These are phyloP conservation scores for Melieria picta DNA, from an alignment of 2,888 invertebrate genomes.

Conservation along the genomic window DNA sequence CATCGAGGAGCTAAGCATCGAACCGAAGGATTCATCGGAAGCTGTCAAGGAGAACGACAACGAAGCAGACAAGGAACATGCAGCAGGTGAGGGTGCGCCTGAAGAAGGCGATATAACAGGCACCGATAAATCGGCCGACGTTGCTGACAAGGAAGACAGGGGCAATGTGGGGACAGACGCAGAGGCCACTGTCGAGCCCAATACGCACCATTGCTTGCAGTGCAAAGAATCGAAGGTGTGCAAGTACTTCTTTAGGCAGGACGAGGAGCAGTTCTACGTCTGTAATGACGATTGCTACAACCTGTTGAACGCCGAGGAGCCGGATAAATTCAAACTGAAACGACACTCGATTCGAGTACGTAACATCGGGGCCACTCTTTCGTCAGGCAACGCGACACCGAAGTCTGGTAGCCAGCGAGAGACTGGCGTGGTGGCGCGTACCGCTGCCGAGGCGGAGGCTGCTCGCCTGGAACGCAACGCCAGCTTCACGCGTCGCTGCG, in stretches of 20 bases:
- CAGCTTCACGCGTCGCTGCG: constrained; percentile 70
- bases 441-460: constrained; percentile 70
- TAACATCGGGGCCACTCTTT: constrained; percentile 57
- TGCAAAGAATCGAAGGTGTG: constrained; percentile 68
- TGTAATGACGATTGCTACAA: constrained; percentile 72
- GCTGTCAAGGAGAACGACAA: constrained; percentile 12
- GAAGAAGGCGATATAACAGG: not conserved
- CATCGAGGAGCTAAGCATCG: constrained; percentile 65
- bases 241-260: constrained; percentile 67
- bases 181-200: constrained; percentile 47
- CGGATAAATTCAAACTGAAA: constrained; percentile 64
- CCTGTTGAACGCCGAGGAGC: constrained; percentile 65
- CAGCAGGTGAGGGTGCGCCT: not conserved
- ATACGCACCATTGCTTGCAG: constrained; percentile 64
- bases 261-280: constrained; percentile 68
- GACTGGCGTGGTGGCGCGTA: constrained; percentile 70
- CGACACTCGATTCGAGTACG: constrained; percentile 64
- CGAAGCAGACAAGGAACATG: constrained; percentile 13
- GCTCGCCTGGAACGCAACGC: constrained; percentile 71
- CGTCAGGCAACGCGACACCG: constrained; percentile 46
- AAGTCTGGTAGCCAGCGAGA: constrained; percentile 46
- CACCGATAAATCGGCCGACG: not conserved
- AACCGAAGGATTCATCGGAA: constrained; percentile 23
- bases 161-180: constrained; percentile 1
- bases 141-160: constrained; percentile 9